Evolutionary conservation across 2,888 invertebrate species (phyloP), one percentile per base, ranked within the genome.

Genomic region (Melanargia galathea): DNA sequence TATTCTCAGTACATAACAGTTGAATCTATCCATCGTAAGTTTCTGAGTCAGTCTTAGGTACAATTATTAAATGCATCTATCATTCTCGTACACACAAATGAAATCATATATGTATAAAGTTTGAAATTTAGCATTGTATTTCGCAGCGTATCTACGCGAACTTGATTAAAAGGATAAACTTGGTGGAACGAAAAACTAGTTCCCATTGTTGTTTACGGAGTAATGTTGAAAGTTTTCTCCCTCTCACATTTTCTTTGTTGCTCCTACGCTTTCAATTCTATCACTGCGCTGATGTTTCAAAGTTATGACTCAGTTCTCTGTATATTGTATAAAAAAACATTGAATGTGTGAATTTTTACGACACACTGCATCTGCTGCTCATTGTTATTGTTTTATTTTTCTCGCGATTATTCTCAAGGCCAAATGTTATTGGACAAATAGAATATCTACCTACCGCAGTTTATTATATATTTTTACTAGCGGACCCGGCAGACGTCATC

Each of bases 161-260:
- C 57, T 58, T 61, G 61, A 61, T 64, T 64, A 61, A 64, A 64
- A 64, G 46, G 61, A 52, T 61, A 57, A 61, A 64, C 61, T 64
- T 61, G 18, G 51, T 56, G 40, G 40, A 54, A 64, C 51, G 57
- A 61, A 64, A 61, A 57, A 61, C 46, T 60, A 61, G 51, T 61
- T 64, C 30, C 51, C 51, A 61, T 64, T 64, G 64, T 61, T 61
- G 51, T 60, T 30, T 57, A 35, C 57, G 7, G 52, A 64, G 52
- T 64, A 38, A 64, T 61, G 51, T 52, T 33, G 30, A 54, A 61
- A 64, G 61, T 64, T 60, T 58, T 33, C 45, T 35, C 40, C 16
- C 43, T 60, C 49, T 49, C 48, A 58, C 51, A 60, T 64, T 56
- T 64, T 49, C 56, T 60, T 60, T 64, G 60, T 60, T 56, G 43